Evolutionary conservation across 1,140 invertebrate species (phyloP), one percentile per base, ranked within the genome.

Genomic region (Pinna nobilis): DNA sequence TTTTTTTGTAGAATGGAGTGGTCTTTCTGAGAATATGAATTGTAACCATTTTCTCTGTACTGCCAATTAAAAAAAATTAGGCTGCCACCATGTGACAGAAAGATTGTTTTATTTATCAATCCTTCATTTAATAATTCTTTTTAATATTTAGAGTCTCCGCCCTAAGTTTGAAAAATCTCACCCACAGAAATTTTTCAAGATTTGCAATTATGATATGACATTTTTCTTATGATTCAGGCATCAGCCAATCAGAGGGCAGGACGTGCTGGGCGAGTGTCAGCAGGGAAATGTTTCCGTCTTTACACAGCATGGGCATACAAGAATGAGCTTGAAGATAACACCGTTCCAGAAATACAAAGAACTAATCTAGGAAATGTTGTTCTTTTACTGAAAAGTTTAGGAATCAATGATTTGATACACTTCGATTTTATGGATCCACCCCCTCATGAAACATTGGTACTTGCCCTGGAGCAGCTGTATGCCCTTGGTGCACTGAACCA

Each of bases 401-500:
- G 89, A 2, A 99, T 99, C 61, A 97, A 99, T 88, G 98, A 99
- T 91, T 90, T 99, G 9, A 94, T 99, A 15, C 95, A 99, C 90
- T 99, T 99, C 91, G 98, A 99, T 88, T 99, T 98, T 84, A 89
- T 99, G 76, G 98, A 99, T 91, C 97, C 97, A 18, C 98, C 98
- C 4, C 97, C 98, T 0, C 95, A 98, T 86, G 97, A 99, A 90
- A 98, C 98, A 1, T 89, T 99, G 32, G 95, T 92, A 20, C 89
- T 98, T 71, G 98, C 98, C 3, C 90, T 99, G 61, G 98, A 99
- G 88, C 98, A 99, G 87, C 89, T 99, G 13, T 99, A 99, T 89
- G 98, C 98, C 4, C 90, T 99, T 28, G 97, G 98, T n/a, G 98
- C 98, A 15, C 89, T 99, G 0, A 99, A 99, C 91, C 97, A 99